A percentile compares a stretch with the other conserved stretches of the same genome.
Conservation (phyloP, 2,888 invertebrate species). For the Campopleginae sp. region DNA sequence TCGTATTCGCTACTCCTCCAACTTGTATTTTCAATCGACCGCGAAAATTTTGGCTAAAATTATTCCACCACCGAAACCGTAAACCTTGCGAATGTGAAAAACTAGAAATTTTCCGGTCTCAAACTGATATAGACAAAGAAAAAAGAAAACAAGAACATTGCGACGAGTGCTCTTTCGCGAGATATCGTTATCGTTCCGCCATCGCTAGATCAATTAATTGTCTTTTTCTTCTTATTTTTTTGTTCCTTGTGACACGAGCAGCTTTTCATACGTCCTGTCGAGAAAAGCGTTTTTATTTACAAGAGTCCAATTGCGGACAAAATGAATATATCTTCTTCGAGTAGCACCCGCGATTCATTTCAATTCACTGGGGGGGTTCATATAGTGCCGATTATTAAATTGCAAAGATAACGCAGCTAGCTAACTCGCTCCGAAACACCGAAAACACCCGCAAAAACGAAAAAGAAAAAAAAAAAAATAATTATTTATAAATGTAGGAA, state of each 20-base stretch:
- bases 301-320: not conserved
- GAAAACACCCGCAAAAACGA: not conserved
- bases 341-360: too few relatives aligned
- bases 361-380: constrained; percentile 30
- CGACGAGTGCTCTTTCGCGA: not conserved
- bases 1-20: too few relatives aligned
- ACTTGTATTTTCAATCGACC: not conserved
- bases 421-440: too few relatives aligned
- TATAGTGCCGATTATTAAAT: constrained; percentile 6
- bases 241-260: not conserved
- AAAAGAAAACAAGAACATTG: not conserved
- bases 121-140: not conserved
- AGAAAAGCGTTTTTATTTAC: not conserved
- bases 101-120: not conserved
- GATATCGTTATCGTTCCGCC: constrained; percentile 5
- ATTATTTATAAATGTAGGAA: constrained; percentile 8
- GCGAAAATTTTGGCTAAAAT: not conserved
- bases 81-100: not conserved
- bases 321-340: too few relatives aligned
- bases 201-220: constrained; percentile 17
- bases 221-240: not conserved
- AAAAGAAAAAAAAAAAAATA: not conserved
- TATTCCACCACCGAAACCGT: not conserved
- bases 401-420: not conserved
- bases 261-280: too few relatives aligned